Base-by-base conservation (phyloP, 2,113 vertebrate species). In the Cyprinodon variegatus region DNA sequence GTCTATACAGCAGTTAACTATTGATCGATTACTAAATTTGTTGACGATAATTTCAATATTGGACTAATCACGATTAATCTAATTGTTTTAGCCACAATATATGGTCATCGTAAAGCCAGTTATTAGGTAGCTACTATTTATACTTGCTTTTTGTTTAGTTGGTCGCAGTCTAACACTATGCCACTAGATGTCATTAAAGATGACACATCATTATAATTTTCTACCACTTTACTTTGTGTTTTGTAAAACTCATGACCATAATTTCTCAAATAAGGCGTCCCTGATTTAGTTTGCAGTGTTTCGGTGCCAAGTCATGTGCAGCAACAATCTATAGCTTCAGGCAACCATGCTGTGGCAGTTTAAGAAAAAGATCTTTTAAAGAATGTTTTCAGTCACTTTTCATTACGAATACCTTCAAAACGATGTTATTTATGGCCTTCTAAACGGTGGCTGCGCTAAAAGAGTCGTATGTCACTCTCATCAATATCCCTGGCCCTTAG, bases 401-500 rank as follows among this genome's bases (percentile, higher is more conserved):
- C 22, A 84, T 84, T 70, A 70, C n/a, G 14, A 71, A 65, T 68
- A 61, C 50, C 68, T 69, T 50, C 1, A 22, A 70, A 46, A 29
- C 12, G n/a, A 50, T 86, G 62, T 66, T 81, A 59, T 83, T 88
- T 75, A 79, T n/a, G n/a, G 20, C 4, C 4, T 0, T 65, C 70
- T 46, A 77, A 80, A 76, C 8, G 12, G 68, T 15, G 43, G 38
- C 69, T 66, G 83, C 82, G 84, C 85, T 72, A 0, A 70, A 83
- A 83, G 74, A 74, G 65, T 78, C 66, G 65, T n/a, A 83, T 68
- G 74, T 81, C 88, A 61, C 74, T 48, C 68, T 79, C 75, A 81
- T 91, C 85, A 79, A 84, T 88, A 85, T 50, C 20, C 15, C 61
- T 11, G 39, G 60, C 67, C 73, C 78, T 67, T 59, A 4, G 63